Percentiles rank a stretch among this genome's conserved stretches.
These are phyloP conservation scores for Epinephelus moara DNA, from an alignment of 2,113 vertebrate genomes.

Conservation along the genomic window DNA sequence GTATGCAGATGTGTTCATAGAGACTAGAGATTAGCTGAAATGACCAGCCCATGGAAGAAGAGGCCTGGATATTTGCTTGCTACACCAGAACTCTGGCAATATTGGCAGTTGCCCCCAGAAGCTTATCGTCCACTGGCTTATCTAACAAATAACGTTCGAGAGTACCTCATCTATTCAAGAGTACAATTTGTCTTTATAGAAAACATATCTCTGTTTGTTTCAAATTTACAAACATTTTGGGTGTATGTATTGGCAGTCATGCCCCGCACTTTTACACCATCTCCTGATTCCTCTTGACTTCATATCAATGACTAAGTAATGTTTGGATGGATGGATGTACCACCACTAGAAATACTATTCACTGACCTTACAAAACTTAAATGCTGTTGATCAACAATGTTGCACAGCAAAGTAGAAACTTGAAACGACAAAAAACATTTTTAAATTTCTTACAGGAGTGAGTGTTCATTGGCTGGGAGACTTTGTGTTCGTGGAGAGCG, in stretches of 20 bases:
- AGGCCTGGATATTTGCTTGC: too few relatives aligned
- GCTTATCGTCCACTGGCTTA: too few relatives aligned
- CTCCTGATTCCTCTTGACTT: neutral
- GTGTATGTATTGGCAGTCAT: neutral
- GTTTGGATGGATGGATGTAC: neutral
- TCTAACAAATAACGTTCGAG: too few relatives aligned
- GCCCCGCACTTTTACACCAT: neutral
- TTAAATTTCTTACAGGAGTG: conserved; percentile 81
- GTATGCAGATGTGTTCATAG: too few relatives aligned
- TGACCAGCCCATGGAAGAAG: too few relatives aligned
- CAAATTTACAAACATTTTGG: neutral
- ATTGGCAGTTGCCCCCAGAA: too few relatives aligned
- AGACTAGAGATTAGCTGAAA: too few relatives aligned
- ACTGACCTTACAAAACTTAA: neutral
- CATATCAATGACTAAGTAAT: neutral
- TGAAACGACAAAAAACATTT: neutral
- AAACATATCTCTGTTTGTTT: neutral
- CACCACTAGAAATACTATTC: neutral
- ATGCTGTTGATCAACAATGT: neutral
- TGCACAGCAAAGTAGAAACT: neutral
- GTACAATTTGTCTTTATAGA: neutral
- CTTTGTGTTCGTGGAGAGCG: conserved; percentile 91
- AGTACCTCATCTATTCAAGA: neutral
- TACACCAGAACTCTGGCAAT: too few relatives aligned
- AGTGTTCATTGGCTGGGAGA: conserved; percentile 92